phyloP scores from a whole-genome alignment of 92 coral and sea anemone species.

The Porites divaricata region DNA sequence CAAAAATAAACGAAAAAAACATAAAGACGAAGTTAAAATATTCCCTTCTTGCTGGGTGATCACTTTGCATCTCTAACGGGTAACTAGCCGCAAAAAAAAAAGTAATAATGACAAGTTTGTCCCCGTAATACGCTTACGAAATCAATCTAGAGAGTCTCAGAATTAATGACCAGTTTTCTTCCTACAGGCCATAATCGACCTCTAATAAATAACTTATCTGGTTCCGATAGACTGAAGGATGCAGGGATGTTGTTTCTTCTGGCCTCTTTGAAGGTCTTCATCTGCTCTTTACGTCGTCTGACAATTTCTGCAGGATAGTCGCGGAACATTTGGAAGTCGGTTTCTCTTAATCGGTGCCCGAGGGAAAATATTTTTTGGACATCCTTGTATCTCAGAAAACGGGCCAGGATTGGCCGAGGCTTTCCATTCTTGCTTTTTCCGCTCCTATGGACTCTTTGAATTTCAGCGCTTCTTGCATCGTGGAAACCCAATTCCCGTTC shows the following conservation, averaged over 20 bases:
- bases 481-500: background rate
- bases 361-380: too few relatives aligned
- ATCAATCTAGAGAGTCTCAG: background rate
- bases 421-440: background rate
- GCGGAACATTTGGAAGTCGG: too few relatives aligned
- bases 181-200: conserved; percentile 29
- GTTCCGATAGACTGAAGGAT: conserved; percentile 19
- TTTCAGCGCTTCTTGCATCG: background rate
- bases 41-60: background rate
- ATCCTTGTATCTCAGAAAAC: too few relatives aligned
- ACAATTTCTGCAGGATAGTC: conserved; percentile 22
- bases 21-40: background rate
- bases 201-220: conserved; percentile 32
- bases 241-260: too few relatives aligned
- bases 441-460: conserved; percentile 6
- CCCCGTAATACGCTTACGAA: background rate
- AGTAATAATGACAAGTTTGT: background rate
- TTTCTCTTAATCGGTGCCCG: too few relatives aligned
- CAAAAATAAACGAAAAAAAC: background rate
- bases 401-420: conserved; percentile 26
- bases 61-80: background rate
- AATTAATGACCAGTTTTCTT: conserved; percentile 29
- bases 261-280: too few relatives aligned
- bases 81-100: background rate
- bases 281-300: background rate